Conservation (phyloP, 2,113 vertebrate genomes). For the Cairina moschata region DNA sequence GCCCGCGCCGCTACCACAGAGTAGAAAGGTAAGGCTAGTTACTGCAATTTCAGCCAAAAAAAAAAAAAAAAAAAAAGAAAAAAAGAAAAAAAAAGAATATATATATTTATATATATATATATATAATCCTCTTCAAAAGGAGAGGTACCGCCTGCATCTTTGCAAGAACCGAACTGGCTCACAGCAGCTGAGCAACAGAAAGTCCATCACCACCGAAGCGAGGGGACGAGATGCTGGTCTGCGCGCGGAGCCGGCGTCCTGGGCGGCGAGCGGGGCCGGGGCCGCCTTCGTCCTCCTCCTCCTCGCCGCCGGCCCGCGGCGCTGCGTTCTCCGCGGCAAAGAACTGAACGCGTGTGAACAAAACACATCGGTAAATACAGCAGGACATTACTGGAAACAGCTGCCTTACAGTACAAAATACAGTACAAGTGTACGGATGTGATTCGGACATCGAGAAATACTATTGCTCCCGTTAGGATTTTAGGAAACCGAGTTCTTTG, state of each 20-base stretch:
- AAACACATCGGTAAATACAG: slow-evolving; percentile 79
- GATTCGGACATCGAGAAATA: slow-evolving; percentile 79
- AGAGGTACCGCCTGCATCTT: slow-evolving; percentile 76
- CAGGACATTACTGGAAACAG: slow-evolving; percentile 84
- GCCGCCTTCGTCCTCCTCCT: neutral
- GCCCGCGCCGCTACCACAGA: slow-evolving; percentile 61
- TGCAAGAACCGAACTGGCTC: slow-evolving; percentile 69
- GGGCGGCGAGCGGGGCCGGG: neutral
- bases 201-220: slow-evolving; percentile 63
- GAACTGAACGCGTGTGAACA: slow-evolving; percentile 71
- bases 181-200: slow-evolving; percentile 61
- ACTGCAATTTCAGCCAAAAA: slow-evolving; percentile 74
- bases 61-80: slow-evolving; percentile 13
- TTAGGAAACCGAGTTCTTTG: slow-evolving; percentile 77
- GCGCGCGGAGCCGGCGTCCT: slow-evolving; percentile 44
- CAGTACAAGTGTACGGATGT: slow-evolving; percentile 80
- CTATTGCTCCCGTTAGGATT: slow-evolving; percentile 83
- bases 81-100: neutral
- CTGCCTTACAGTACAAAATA: slow-evolving; percentile 86
- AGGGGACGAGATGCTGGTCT: slow-evolving; percentile 67
- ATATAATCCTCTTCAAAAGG: slow-evolving; percentile 74
- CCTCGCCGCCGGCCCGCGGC: neutral
- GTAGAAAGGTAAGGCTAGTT: slow-evolving; percentile 74
- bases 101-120: neutral
- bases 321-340: slow-evolving; percentile 75